A percentile compares a stretch with the other conserved stretches of the same genome.
Conservation (phyloP, 2,113 vertebrate species). For the Heterotilapia buettikoferi region DNA sequence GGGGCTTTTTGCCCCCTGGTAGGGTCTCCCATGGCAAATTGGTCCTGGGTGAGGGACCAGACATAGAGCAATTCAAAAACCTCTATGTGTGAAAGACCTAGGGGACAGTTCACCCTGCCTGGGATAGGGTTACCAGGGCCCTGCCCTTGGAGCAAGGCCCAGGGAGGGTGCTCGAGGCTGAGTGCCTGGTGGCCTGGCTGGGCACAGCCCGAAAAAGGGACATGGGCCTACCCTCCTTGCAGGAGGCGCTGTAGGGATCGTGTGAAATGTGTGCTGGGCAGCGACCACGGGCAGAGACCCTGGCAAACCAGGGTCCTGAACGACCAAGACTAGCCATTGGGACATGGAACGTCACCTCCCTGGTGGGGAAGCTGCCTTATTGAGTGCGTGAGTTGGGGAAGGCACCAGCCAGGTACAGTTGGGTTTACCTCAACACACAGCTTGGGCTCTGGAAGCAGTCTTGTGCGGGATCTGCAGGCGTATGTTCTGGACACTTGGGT, state of each 20-base stretch:
- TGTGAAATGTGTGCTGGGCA: background rate
- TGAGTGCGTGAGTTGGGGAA: fast-evolving
- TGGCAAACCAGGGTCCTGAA: background rate
- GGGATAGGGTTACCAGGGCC: background rate
- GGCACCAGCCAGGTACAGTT: background rate
- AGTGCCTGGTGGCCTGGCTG: background rate
- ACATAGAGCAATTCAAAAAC: background rate
- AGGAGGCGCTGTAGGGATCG: fast-evolving
- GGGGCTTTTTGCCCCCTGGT: background rate
- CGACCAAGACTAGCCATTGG: background rate
- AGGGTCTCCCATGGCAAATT: background rate
- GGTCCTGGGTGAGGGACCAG: background rate
- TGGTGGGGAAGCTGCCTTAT: background rate
- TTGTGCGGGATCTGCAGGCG: background rate
- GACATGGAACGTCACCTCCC: background rate
- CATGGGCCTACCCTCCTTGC: background rate
- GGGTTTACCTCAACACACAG: background rate
- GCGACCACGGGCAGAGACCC: fast-evolving
- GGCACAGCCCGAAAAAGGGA: fast-evolving
- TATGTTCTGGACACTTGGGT: background rate
- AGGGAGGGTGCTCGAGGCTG: background rate
- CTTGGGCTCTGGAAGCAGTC: background rate
- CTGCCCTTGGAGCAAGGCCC: fast-evolving
- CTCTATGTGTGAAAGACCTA: background rate
- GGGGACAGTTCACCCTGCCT: background rate